A percentile compares a stretch with the other conserved stretches of the same genome.
These are phyloP conservation scores for Ceratina calcarata DNA, from an alignment of 1,140 invertebrate genomes.

Conservation along the genomic window DNA sequence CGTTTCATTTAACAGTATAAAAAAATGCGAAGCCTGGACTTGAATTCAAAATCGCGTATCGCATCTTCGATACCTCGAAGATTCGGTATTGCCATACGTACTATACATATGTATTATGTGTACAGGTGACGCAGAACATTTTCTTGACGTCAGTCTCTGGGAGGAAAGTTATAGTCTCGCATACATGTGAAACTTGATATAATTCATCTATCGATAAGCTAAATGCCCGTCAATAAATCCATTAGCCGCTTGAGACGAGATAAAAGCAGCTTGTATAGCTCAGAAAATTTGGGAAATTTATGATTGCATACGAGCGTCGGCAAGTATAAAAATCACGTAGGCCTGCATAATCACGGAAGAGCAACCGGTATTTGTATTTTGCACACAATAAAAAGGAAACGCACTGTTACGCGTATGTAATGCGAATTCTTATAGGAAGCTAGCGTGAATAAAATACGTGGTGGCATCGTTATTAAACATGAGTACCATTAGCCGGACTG, in stretches of 20 bases:
- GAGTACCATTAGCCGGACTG: conserved; percentile 7
- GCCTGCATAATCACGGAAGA: conserved; percentile 15
- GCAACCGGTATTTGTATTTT: neutral
- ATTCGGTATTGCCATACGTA: neutral
- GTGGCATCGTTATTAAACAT: conserved; percentile 26
- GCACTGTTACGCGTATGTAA: conserved; percentile 5
- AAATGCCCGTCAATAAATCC: conserved; percentile 9
- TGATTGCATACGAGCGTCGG: no score
- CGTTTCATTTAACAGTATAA: neutral
- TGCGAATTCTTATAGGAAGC: conserved; percentile 1
- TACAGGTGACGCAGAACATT: conserved; percentile 10
- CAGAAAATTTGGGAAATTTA: neutral
- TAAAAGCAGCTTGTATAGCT: neutral
- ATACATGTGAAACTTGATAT: neutral
- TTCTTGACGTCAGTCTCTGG: neutral
- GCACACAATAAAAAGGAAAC: conserved; percentile 37
- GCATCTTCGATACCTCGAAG: neutral
- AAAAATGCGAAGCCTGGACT: neutral
- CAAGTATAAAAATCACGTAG: neutral
- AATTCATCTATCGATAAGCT: neutral
- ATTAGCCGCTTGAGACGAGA: neutral
- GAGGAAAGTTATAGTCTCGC: no score
- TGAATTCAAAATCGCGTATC: neutral
- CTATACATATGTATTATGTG: no score
- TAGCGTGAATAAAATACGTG: conserved; percentile 26